Percentiles rank a stretch among this genome's conserved stretches.
Conservation (phyloP, 2,113 vertebrate species). For the Rhynchomys soricoides region DNA sequence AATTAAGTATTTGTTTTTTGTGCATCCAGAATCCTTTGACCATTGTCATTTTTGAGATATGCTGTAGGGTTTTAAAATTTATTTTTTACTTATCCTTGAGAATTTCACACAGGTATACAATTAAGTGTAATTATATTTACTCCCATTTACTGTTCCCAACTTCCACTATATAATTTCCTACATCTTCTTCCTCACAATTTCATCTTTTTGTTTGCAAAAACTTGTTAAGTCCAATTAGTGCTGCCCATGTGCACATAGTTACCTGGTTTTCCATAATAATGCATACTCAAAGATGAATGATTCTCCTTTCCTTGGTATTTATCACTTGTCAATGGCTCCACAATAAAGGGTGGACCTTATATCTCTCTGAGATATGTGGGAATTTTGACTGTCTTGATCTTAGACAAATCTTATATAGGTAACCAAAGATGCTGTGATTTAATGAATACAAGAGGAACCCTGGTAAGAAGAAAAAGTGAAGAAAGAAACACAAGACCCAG, state of each 20-base stretch:
- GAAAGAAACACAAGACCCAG: background rate
- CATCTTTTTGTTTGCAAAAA: background rate
- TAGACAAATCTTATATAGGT: background rate
- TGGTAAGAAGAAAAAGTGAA: background rate
- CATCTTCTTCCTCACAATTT: background rate
- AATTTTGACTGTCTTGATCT: background rate
- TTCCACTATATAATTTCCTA: background rate
- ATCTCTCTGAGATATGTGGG: background rate
- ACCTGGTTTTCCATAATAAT: background rate
- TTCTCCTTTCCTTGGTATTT: background rate
- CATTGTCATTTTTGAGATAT: background rate
- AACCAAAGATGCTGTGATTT: background rate
- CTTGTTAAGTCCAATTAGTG: background rate
- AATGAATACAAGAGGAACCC: background rate
- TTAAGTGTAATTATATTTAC: background rate
- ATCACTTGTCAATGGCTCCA: background rate
- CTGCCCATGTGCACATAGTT: background rate
- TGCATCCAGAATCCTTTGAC: background rate
- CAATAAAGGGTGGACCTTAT: background rate
- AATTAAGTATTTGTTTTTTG: background rate
- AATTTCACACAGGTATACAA: background rate
- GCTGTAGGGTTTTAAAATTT: background rate
- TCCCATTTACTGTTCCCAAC: background rate
- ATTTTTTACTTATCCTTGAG: background rate
- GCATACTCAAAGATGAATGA: background rate